Conservation (phyloP, 2,797 vertebrate genomes). For the Lagodon rhomboides region DNA sequence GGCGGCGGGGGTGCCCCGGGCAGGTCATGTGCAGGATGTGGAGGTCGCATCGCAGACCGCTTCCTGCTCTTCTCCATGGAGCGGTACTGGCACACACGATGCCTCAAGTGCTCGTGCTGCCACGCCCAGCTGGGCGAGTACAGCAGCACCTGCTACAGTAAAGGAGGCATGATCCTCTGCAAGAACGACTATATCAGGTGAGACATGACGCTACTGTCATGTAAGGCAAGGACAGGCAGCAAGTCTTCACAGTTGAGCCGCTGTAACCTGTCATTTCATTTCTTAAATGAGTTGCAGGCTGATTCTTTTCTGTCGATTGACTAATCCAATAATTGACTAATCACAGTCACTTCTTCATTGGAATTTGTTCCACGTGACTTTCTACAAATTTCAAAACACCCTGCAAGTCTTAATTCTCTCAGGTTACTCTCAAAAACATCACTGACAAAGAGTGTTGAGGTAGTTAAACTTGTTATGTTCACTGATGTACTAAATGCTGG, state of each 20-base stretch:
- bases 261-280: not conserved
- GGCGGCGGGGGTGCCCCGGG: conserved; percentile 48
- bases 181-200: conserved; percentile 90
- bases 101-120: conserved; percentile 89
- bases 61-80: conserved; percentile 90
- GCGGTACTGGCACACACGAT: conserved; percentile 88
- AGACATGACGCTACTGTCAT: not conserved
- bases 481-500: not conserved
- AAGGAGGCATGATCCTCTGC: conserved; percentile 90
- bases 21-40: conserved; percentile 84
- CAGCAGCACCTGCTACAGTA: conserved; percentile 90
- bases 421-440: not conserved
- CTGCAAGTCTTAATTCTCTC: not conserved
- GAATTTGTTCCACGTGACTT: not conserved
- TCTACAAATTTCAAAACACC: not conserved
- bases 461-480: not conserved
- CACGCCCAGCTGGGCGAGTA: conserved; percentile 88
- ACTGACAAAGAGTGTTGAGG: not conserved
- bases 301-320: not conserved
- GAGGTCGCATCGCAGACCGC: conserved; percentile 84
- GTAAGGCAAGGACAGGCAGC: not conserved
- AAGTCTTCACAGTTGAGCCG: not conserved
- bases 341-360: not conserved
- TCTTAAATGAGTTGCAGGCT: not conserved
- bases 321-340: not conserved